Conservation (phyloP, 2,113 vertebrate species). For the Festucalex cinctus region DNA sequence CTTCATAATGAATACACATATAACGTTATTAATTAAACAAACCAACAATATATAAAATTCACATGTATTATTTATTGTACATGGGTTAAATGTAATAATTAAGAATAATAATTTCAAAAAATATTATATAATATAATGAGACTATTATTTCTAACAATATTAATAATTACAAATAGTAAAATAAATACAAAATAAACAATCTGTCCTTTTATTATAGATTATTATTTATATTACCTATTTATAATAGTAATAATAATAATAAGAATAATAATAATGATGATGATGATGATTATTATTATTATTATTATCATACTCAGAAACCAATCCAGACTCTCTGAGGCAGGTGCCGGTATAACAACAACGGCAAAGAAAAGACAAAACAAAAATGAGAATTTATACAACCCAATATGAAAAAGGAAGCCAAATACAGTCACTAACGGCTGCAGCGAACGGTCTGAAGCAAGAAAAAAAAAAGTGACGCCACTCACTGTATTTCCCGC, state of each 20-base stretch:
- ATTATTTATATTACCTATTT: neutral
- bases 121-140: neutral
- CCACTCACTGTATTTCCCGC: constrained; percentile 63
- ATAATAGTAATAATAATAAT: no score
- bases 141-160: neutral
- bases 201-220: no score
- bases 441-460: neutral
- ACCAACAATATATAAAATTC: no score
- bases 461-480: constrained; percentile 23
- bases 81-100: no score
- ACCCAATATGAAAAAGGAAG: neutral
- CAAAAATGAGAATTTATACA: neutral
- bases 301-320: no score
- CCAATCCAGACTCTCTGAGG: no score
- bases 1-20: neutral
- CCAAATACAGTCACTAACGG: neutral
- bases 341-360: neutral
- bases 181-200: no score
- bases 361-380: neutral
- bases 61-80: no score
- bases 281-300: no score
- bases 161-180: neutral
- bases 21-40: no score
- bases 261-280: no score
- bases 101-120: no score